These are phyloP conservation scores for Amphiduros pacificus DNA, from an alignment of 2,888 invertebrate genomes.

Conservation along the genomic window DNA sequence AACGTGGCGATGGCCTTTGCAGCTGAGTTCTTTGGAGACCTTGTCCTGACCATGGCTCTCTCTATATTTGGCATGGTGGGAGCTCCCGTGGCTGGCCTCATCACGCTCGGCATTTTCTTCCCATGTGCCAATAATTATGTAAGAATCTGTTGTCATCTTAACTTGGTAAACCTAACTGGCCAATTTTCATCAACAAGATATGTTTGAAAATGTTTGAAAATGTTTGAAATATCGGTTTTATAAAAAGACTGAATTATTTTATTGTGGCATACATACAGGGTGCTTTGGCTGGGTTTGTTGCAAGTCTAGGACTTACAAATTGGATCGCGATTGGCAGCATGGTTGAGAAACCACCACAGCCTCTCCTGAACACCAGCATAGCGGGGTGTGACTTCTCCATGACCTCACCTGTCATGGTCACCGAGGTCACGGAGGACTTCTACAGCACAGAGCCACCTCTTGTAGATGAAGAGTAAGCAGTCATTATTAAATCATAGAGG, in stretches of 20 bases:
- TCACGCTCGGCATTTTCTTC: conserved; percentile 43
- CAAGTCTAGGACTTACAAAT: conserved; percentile 4
- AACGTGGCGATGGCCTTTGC: conserved; percentile 39
- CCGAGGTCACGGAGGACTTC: no score
- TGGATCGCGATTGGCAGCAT: conserved; percentile 14
- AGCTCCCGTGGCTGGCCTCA: conserved; percentile 44
- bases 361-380: neutral
- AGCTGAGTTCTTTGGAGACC: conserved; percentile 36
- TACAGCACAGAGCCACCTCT: no score
- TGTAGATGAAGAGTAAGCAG: no score
- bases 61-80: conserved; percentile 53
- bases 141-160: no score
- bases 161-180: no score
- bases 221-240: no score
- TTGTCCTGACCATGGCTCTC: conserved; percentile 43
- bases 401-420: neutral
- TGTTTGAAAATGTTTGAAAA: no score
- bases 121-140: conserved; percentile 49
- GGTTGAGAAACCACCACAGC: neutral
- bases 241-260: no score
- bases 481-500: no score
- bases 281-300: conserved; percentile 21
- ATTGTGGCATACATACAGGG: no score
- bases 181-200: no score
- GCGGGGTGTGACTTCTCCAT: neutral